These are phyloP conservation scores for Corythornis vintsioides DNA, from an alignment of 2,113 vertebrate genomes.

Conservation along the genomic window DNA sequence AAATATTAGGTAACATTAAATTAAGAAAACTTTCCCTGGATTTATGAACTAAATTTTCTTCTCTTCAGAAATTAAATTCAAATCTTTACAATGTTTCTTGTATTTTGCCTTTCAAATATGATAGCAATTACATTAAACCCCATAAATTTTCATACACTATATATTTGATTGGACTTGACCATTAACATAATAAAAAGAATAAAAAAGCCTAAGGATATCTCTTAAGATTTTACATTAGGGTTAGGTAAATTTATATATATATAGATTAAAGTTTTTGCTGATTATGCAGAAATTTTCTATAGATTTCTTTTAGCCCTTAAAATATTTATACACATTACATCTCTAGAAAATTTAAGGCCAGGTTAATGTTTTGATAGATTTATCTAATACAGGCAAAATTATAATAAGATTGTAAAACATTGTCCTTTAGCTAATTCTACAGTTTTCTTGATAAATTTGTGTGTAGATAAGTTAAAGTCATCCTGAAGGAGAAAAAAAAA, in stretches of 20 bases:
- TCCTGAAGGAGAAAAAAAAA: not conserved
- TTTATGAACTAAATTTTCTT: constrained; percentile 2
- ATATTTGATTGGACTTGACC: constrained; percentile 39
- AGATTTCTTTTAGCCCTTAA: not conserved
- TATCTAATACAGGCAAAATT: constrained; percentile 39
- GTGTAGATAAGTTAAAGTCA: not conserved
- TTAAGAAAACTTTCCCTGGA: not conserved
- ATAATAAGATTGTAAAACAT: constrained; percentile 25
- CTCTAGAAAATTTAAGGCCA: constrained; percentile 9
- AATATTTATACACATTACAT: not conserved
- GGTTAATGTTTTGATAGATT: constrained; percentile 34
- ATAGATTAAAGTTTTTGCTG: constrained; percentile 13
- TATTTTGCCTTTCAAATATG: constrained; percentile 52
- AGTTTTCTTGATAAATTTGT: not conserved
- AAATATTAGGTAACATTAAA: not conserved
- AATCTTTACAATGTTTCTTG: not conserved
- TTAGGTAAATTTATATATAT: constrained; percentile 50
- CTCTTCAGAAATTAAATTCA: constrained; percentile 29
- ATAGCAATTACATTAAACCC: constrained; percentile 30
- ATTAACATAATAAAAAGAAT: constrained; percentile 51
- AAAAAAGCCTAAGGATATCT: constrained; percentile 2
- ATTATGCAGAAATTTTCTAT: constrained; percentile 42
- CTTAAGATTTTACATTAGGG: constrained; percentile 20
- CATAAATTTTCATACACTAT: constrained; percentile 49
- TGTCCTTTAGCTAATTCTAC: not conserved